phyloP scores from a whole-genome alignment of 2,888 invertebrate species.

The Rotaria magnacalcarata region DNA sequence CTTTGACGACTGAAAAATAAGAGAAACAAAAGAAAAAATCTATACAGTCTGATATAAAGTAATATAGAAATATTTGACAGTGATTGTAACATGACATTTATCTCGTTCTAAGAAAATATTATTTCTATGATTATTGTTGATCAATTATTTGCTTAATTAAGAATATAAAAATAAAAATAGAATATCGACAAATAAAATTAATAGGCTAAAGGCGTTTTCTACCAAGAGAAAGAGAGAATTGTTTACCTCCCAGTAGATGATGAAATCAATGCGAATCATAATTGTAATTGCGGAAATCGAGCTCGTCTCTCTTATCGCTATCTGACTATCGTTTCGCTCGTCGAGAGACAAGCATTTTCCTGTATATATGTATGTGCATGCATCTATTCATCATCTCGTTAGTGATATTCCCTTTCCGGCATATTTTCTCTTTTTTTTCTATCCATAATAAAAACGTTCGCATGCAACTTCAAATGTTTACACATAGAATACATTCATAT shows the following conservation, averaged over 20 bases:
- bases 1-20: not conserved
- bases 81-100: not conserved
- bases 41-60: not conserved
- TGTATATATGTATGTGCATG: not conserved
- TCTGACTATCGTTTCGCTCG: slow-evolving; percentile 26
- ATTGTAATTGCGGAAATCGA: slow-evolving; percentile 31
- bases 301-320: slow-evolving; percentile 13
- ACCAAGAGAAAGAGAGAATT: not conserved
- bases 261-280: slow-evolving; percentile 12
- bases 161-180: not conserved
- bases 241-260: slow-evolving; percentile 10
- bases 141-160: slow-evolving; percentile 17
- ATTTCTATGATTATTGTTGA: not conserved
- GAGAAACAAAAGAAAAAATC: not conserved
- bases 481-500: not conserved
- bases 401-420: slow-evolving; percentile 29
- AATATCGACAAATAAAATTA: no score
- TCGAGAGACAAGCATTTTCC: slow-evolving; percentile 16
- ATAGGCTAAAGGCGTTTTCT: not conserved
- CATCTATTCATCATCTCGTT: not conserved
- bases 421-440: not conserved
- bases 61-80: not conserved
- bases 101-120: not conserved
- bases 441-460: not conserved
- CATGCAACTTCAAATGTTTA: slow-evolving; percentile 12